Base-by-base conservation (phyloP, 2,113 vertebrate species). In the Cheirogaleus medius region DNA sequence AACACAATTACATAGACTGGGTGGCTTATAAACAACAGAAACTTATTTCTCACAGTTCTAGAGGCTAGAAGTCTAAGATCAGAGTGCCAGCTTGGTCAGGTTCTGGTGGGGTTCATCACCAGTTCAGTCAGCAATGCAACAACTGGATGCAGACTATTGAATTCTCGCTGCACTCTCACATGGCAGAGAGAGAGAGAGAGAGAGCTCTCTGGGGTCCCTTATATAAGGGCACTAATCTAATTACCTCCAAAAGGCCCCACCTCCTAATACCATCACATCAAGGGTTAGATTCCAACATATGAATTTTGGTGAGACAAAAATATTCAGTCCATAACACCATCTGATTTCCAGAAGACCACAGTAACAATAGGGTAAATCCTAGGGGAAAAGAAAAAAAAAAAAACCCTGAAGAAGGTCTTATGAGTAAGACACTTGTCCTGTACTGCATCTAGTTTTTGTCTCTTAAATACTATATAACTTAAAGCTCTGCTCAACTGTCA, bases 201-300 rank as follows among this genome's bases (percentile, higher is more conserved):
- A 64, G n/a, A 0, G 5, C 9, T 44, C 6, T 20, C 32, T 17
- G 52, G 27, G 11, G 12, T 76, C 4, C 71, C 1, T 88, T 18
- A 20, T 18, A 1, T n/a, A 25, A 58, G 17, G 29, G 13, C 39
- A n/a, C 3, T 47, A 23, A 32, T 5, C 56, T 13, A 6, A 37
- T 20, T 29, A 63, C 58, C 25, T 63, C 58, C 49, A 29, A 29
- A 78, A 21, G 14, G 29, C 12, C 15, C 10, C 10, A 2, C 2
- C 2, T 17, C n/a, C 18, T 9, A 29, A 71, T 12, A 7, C 20
- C 25, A 15, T 10, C 34, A 21, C 15, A 6, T 9, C 0, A 2
- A 63, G 6, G 52, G 8, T 18, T 47, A 49, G 56, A 32, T 37
- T 29, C 52, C 13, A 49, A 42, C 18, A 17, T 17, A 7, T 6